Evolutionary conservation across 2,888 invertebrate genomes (phyloP), one percentile per base, ranked within the genome.

Genomic region (Pterostichus madidus): DNA sequence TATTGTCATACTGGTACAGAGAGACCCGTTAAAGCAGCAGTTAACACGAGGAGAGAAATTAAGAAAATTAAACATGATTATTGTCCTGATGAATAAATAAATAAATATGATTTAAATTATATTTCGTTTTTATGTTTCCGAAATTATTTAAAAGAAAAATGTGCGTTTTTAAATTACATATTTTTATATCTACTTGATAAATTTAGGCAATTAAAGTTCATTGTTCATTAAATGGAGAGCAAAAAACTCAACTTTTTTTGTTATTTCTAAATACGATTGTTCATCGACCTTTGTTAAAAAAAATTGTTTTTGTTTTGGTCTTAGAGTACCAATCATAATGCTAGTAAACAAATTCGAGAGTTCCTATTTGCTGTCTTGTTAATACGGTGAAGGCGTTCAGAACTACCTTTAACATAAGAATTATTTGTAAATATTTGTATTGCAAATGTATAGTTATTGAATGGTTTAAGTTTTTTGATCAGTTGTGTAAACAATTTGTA

Each of bases 1-100:
- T 87, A 88, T 82, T 89, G 89, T 84, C 90, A 90, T 84, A 87
- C 90, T 61, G 90, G 91, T 32, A 88, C 88, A 24, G 88, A 88
- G 53, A 89, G 88, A 88, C 88, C 90, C n/a, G 87, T 90, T 11
- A 86, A 88, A 80, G 86, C 87, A 8, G 87, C 87, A 8, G 85
- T 90, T 15, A 17, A 75, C 8, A 64, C 32, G n/a, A 13, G n/a
- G 7, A 64, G n/a, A 13, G 7, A n/a, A 13, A n/a, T 10, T 6
- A 35, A 31, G 7, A 31, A 64, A n/a, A 6, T 64, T 64, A 64
- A 64, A 64, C 64, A 64, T 64, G 56, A 56, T 56, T 15, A 56
- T 17, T 56, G 56, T 56, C 39, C 39, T 7, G 39, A 56, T 13
- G 17, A 56, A 7, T 56, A 17, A 39, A 79, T 80, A 44, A 61